Base-by-base conservation (phyloP, 1,140 invertebrate genomes). In the Calliphora vicina region DNA sequence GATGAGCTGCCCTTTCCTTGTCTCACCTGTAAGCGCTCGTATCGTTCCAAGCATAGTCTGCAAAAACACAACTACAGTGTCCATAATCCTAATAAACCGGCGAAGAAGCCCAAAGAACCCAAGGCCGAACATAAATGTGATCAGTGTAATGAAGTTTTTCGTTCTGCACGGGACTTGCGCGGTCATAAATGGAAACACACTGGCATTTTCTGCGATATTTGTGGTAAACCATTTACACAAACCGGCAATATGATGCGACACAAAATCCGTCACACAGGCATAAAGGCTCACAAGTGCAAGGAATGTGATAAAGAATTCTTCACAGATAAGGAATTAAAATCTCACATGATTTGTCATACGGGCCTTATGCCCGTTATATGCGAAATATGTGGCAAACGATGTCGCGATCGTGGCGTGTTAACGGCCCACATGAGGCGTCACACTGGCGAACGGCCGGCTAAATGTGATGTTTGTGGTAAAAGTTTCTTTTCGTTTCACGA, bases 381-480 rank as follows among this genome's bases (percentile, higher is more conserved):
- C 27, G 87, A 89, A 72, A 84, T 89, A 9, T 90, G 88, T 42
- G 88, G 88, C 1, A 85, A 86, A 4, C 85, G 86, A 0, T 90
- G 88, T 72, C 84, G 88, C 0, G 88, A 89, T 83, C 86, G 85
- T 5, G 88, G 88, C 4, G 88, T 93, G 42, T 89, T 94, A 27
- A 93, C 94, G 83, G 93, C 94, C 71, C 95, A 96, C 88, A 94
- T 94, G 88, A 88, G 94, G 3, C 94, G 93, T 0, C 94, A 95
- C 85, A 94, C 93, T 0, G 93, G 95, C 3, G 95, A 96, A 87
- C 94, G 95, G 86, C 96, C 96, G 0, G 96, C 95, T 87, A 93
- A 92, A 27, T 96, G 96, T 90, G 84, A 88, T 1, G 86, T 88
- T 0, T 90, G 88, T 80, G 86, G 85, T 61, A 90, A 90, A 82